Conservation (phyloP, 2,888 invertebrate species). For the Erpobdella octoculata region DNA sequence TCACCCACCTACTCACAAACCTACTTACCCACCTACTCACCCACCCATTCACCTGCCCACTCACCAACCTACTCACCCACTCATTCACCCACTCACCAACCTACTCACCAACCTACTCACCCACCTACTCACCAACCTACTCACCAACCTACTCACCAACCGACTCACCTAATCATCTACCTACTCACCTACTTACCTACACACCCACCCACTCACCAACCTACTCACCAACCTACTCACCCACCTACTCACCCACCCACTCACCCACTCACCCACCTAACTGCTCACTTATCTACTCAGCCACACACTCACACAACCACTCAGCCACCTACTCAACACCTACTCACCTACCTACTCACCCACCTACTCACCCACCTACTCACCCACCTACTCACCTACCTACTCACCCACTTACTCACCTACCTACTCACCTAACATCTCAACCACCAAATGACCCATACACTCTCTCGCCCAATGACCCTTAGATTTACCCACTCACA, state of each 20-base stretch:
- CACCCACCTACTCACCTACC: slow-evolving; percentile 4
- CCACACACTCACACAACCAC: neutral
- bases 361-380: slow-evolving; percentile 6
- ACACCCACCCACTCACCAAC: neutral
- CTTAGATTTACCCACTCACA: neutral
- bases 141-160: neutral
- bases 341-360: neutral
- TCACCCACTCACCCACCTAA: neutral
- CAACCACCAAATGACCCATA: neutral
- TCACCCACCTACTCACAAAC: no score
- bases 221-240: neutral
- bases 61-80: no score
- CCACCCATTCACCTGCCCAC: no score
- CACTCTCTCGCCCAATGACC: neutral
- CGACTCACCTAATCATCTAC: neutral
- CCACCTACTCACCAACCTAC: neutral
- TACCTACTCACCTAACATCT: neutral
- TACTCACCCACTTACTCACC: neutral
- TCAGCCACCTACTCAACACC: neutral
- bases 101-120: neutral
- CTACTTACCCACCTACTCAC: no score
- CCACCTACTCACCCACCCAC: neutral
- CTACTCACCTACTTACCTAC: neutral
- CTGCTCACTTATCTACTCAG: neutral
- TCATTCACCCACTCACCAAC: neutral